Evolutionary conservation across 1,140 invertebrate genomes (phyloP), one percentile per base, ranked within the genome.

Genomic region (Eueides isabella): DNA sequence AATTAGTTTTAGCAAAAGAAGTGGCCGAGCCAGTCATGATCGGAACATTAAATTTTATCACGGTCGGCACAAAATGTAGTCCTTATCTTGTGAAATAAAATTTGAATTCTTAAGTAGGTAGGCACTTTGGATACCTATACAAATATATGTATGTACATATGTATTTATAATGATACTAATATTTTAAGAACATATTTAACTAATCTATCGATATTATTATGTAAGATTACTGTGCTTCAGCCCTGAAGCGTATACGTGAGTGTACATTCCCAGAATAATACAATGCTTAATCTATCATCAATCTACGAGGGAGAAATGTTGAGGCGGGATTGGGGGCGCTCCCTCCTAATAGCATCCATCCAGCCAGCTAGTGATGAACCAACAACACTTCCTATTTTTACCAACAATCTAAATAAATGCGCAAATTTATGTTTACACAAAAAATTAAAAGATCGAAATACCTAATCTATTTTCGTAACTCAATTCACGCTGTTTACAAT

Each of bases 231-330:
- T 26, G 9, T 23, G 19, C 48, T 55, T 55, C 23, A 55, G 19
- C 48, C 48, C 68, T 62, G 61, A 63, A 70, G 68, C 68, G 31
- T 70, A 55, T 28, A 69, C 61, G 33, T 70, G 35, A 62, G 28
- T 61, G 19, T 61, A 62, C 68, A 70, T 70, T 62, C 61, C 61
- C 68, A 63, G 68, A 70, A 70, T 61, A 72, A 75, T 75, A 80
- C 73, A 83, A 81, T 81, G 72, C 76, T 82, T 84, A 84, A 85
- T 87, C 83, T 87, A 87, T 86, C 83, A 84, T 84, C 83, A 79
- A 81, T 80, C 76, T 75, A 70, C 48, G 76, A 79, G 84, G 79
- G 80, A 77, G 81, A 74, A 68, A 66, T 69, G 29, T 35, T 66
- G 66, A 74, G 65, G 77, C 69, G 65, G 69, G 76, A 41, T 66